Conservation (phyloP, 2,888 invertebrate genomes). For the Chymomyza caudatula region DNA sequence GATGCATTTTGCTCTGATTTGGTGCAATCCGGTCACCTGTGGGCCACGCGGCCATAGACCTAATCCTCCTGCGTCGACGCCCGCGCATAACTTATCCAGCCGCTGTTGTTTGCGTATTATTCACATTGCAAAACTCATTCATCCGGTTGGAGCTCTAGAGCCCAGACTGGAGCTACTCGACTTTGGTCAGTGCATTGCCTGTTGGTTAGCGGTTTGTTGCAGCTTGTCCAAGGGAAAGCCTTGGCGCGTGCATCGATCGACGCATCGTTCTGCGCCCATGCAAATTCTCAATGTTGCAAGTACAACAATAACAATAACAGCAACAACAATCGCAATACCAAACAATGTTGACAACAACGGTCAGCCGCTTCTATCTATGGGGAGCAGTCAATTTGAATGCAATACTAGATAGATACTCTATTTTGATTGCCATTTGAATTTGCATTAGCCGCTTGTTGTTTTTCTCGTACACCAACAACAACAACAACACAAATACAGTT, state of each 20-base stretch:
- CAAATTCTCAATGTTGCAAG: background rate
- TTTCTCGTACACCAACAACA: background rate
- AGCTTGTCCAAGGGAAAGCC: slow-evolving; percentile 52
- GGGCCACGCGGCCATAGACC: background rate
- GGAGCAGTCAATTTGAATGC: slow-evolving; percentile 11
- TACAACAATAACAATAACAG: slow-evolving; percentile 13
- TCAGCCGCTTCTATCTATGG: slow-evolving; percentile 12
- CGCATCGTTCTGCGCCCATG: background rate
- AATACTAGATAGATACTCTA: slow-evolving; percentile 25
- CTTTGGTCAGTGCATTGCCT: background rate
- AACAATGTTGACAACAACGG: background rate
- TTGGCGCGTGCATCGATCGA: slow-evolving; percentile 52
- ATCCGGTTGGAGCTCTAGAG: slow-evolving; percentile 21
- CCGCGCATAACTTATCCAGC: background rate
- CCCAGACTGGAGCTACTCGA: background rate
- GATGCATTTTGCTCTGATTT: background rate
- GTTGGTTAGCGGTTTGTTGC: slow-evolving; percentile 48
- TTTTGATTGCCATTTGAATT: slow-evolving; percentile 35
- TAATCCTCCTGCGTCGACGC: background rate
- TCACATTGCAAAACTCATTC: slow-evolving; percentile 38
- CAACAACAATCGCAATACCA: background rate
- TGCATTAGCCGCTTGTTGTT: slow-evolving; percentile 22
- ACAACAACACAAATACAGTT: slow-evolving; percentile 30
- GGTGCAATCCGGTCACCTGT: slow-evolving; percentile 51
- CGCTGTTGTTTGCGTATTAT: slow-evolving; percentile 13